phyloP scores from a whole-genome alignment of 2,113 vertebrate species.

The Alaudala cheleensis region DNA sequence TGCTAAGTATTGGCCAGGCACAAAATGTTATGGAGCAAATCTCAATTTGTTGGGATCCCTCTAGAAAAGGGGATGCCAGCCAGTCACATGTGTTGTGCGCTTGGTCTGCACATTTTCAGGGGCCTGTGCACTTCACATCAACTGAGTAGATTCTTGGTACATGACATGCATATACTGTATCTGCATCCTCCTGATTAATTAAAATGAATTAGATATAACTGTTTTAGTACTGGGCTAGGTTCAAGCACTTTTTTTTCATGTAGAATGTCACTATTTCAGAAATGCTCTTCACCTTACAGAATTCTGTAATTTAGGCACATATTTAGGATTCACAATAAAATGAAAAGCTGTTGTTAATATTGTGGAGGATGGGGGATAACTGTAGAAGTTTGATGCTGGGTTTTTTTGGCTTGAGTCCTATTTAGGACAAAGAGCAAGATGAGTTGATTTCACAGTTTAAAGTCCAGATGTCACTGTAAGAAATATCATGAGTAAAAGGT shows the following conservation, averaged over 20 bases:
- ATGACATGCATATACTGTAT: no score
- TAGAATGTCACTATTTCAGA: background rate
- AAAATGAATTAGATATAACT: background rate
- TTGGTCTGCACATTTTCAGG: background rate
- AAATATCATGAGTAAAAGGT: background rate
- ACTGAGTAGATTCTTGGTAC: background rate
- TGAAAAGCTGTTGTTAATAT: background rate
- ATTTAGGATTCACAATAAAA: background rate
- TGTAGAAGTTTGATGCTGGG: background rate
- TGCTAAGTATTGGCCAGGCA: background rate
- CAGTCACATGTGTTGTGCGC: accelerated
- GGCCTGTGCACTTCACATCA: background rate
- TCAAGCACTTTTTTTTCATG: background rate
- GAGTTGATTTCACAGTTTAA: background rate
- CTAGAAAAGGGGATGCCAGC: background rate
- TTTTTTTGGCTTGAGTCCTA: background rate
- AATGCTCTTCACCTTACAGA: background rate
- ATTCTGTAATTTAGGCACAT: background rate
- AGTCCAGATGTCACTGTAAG: background rate
- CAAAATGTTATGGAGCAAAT: background rate
- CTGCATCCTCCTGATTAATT: background rate
- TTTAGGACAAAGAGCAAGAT: background rate
- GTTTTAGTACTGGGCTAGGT: background rate
- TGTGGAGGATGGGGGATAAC: background rate
- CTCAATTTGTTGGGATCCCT: background rate